Evolutionary conservation across 1,140 invertebrate species (phyloP).

Genomic region (Agrilus planipennis): DNA sequence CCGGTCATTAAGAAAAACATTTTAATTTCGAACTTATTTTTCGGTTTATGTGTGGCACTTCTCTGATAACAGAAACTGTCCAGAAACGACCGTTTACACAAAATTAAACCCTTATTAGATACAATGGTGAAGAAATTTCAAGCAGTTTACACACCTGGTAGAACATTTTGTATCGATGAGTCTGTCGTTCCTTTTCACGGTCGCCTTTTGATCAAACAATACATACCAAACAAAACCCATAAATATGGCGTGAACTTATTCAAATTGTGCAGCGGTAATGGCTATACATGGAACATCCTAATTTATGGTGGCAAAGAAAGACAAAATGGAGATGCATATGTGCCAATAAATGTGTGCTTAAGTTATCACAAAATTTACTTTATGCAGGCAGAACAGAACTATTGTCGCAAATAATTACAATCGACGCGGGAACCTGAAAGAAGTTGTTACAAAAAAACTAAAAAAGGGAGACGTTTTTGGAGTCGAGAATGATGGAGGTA

Average conservation of each 20-base stretch:
- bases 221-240: slow-evolving; percentile 18
- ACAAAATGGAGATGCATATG: neutral
- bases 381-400: slow-evolving; percentile 27
- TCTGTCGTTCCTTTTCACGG: slow-evolving; percentile 25
- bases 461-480: slow-evolving; percentile 25
- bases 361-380: slow-evolving; percentile 22
- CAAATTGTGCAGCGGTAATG: slow-evolving; percentile 16
- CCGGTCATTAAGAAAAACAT: too few species aligned
- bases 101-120: slow-evolving; percentile 16
- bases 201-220: slow-evolving; percentile 23
- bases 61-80: slow-evolving; percentile 15
- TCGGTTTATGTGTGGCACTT: slow-evolving; percentile 23
- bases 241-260: slow-evolving; percentile 22
- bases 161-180: slow-evolving; percentile 17
- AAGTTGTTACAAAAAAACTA: slow-evolving; percentile 27
- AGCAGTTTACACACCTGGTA: slow-evolving; percentile 8
- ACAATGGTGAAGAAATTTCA: slow-evolving; percentile 14
- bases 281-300: slow-evolving; percentile 16
- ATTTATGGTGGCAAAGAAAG: slow-evolving; percentile 19
- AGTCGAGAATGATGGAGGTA: slow-evolving; percentile 26
- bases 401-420: slow-evolving; percentile 34
- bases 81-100: slow-evolving; percentile 15
- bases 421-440: slow-evolving; percentile 20
- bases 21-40: too few species aligned
- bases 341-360: slow-evolving; percentile 21